Evolutionary conservation across 2,113 vertebrate species (phyloP).

Genomic region (Tursiops truncatus): DNA sequence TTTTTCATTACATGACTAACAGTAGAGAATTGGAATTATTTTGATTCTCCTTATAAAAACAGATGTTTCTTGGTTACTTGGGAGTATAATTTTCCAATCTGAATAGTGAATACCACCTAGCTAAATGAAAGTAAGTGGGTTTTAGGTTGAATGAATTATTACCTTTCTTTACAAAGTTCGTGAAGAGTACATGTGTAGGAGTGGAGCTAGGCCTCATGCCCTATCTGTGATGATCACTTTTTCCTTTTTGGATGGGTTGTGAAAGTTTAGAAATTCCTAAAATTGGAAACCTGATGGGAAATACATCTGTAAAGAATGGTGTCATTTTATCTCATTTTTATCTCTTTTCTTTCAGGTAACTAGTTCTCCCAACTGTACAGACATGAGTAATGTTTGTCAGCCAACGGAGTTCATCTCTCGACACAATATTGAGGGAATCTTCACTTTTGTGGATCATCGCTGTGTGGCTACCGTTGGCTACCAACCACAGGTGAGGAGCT

Average conservation of each 20-base stretch:
- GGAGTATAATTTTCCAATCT: slow-evolving; percentile 3
- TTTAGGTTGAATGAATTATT: slow-evolving; percentile 25
- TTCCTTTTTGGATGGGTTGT: background rate
- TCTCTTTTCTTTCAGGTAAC: slow-evolving; percentile 87
- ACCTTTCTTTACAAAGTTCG: slow-evolving; percentile 15
- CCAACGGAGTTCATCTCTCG: slow-evolving; percentile 98
- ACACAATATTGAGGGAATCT: slow-evolving; percentile 93
- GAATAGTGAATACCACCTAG: background rate
- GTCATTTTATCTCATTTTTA: slow-evolving; percentile 22
- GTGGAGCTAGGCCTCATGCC: background rate
- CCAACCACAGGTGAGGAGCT: slow-evolving; percentile 92
- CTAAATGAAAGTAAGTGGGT: background rate
- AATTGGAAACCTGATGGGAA: background rate
- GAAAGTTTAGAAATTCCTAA: slow-evolving; percentile 27
- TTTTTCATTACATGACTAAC: slow-evolving; percentile 7
- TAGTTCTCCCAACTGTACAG: slow-evolving; percentile 92
- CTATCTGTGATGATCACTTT: slow-evolving; percentile 22
- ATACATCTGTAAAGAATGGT: background rate
- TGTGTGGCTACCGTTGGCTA: slow-evolving; percentile 93
- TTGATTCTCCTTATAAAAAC: slow-evolving; percentile 3
- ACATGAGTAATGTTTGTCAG: slow-evolving; percentile 89
- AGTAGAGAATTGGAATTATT: slow-evolving; percentile 6
- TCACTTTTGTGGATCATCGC: slow-evolving; percentile 97
- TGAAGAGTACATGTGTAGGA: background rate
- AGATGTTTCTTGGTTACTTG: slow-evolving; percentile 33